Evolutionary conservation across 2,888 invertebrate genomes (phyloP).

Genomic region (Onchidella celtica): DNA sequence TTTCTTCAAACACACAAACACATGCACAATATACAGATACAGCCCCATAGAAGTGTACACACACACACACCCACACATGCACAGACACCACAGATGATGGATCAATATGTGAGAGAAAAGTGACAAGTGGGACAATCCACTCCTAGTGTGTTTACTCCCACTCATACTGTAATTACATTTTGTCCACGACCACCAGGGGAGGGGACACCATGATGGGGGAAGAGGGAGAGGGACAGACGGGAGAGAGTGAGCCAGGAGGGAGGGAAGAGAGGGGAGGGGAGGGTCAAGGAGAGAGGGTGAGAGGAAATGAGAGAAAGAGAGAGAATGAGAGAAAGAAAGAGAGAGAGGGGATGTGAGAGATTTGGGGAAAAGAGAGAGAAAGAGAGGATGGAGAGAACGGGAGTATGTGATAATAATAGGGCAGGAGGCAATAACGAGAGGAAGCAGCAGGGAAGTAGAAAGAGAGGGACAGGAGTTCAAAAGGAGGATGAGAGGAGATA

Average conservation of each 20-base stretch:
- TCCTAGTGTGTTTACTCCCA: no score
- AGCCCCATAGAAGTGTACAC: no score
- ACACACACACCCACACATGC: no score
- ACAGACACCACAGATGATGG: no score
- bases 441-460: not conserved
- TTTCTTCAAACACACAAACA: no score
- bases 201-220: no score
- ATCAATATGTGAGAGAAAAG: no score
- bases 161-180: no score
- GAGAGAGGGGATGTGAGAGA: not conserved
- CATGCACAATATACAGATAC: no score
- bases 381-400: not conserved
- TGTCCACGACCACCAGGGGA: no score
- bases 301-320: not conserved
- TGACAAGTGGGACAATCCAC: no score
- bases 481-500: not conserved
- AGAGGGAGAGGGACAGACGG: conserved; percentile 39
- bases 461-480: no score
- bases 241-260: not conserved
- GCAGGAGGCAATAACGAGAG: not conserved
- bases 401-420: not conserved
- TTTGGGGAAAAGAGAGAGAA: not conserved
- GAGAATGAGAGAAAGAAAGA: not conserved
- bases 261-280: not conserved
- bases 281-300: not conserved